A percentile compares a stretch with the other conserved stretches of the same genome.
Evolutionary conservation across 2,797 vertebrate species (phyloP).

Genomic region (Harpagifer antarcticus): DNA sequence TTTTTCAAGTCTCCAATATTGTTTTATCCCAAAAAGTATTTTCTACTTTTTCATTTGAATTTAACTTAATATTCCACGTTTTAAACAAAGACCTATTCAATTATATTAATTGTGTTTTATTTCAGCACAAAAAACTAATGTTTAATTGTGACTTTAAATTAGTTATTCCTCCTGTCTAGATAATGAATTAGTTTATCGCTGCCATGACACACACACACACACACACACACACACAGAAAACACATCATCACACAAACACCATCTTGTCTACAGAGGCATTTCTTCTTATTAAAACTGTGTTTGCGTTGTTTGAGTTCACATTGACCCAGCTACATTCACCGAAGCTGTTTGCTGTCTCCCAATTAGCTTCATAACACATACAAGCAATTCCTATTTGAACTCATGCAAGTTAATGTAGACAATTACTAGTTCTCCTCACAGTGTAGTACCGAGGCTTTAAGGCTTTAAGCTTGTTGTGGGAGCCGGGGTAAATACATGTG

Average conservation of each 20-base stretch:
- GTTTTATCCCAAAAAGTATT: not conserved
- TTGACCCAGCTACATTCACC: slow-evolving; percentile 34
- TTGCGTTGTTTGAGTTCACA: slow-evolving; percentile 43
- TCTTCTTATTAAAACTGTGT: slow-evolving; percentile 37
- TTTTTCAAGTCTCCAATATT: not conserved
- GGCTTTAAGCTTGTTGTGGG: slow-evolving; percentile 64
- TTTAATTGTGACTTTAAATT: slow-evolving; percentile 15
- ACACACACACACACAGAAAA: slow-evolving; percentile 17
- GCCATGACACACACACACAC: slow-evolving; percentile 19
- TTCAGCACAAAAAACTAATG: not conserved
- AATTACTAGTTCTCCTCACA: slow-evolving; percentile 53
- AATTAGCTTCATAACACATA: slow-evolving; percentile 64
- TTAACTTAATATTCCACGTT: too few species aligned
- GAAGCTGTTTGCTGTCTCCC: slow-evolving; percentile 48
- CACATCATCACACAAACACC: too few species aligned
- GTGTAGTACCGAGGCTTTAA: slow-evolving; percentile 57
- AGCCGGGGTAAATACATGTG: slow-evolving; percentile 52
- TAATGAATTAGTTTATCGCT: too few species aligned
- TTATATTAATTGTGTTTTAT: not conserved
- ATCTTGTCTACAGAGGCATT: slow-evolving; percentile 5
- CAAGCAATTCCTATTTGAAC: slow-evolving; percentile 55
- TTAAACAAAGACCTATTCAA: not conserved
- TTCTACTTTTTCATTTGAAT: too few species aligned
- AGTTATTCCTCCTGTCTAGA: not conserved
- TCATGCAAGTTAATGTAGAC: slow-evolving; percentile 53